Evolutionary conservation across 92 coral and sea anemone genomes (phyloP).

Genomic region (Actinostola sp.): DNA sequence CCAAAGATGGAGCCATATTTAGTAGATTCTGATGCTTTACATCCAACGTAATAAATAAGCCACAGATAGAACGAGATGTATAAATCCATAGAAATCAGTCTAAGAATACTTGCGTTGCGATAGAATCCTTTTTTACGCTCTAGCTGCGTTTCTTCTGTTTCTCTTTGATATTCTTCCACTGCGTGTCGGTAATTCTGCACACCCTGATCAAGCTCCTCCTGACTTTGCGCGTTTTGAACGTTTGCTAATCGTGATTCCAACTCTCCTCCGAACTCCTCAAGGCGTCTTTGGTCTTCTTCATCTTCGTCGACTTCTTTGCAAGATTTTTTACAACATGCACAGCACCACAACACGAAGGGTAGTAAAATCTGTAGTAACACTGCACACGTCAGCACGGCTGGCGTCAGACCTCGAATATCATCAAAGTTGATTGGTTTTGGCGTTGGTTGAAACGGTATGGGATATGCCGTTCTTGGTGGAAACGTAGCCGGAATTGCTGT

Average conservation of each 20-base stretch:
- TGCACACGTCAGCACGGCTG: slow-evolving; percentile 54
- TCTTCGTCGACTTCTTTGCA: slow-evolving; percentile 48
- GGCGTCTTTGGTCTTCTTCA: slow-evolving; percentile 46
- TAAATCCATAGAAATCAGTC: slow-evolving; percentile 67
- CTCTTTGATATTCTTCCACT: slow-evolving; percentile 45
- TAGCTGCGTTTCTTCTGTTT: slow-evolving; percentile 45
- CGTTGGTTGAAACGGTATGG: background rate
- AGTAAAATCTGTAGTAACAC: slow-evolving; percentile 50
- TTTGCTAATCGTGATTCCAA: slow-evolving; percentile 45
- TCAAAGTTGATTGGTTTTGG: slow-evolving; percentile 55
- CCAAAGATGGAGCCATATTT: slow-evolving; percentile 50
- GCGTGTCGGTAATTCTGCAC: slow-evolving; percentile 59
- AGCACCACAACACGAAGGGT: slow-evolving; percentile 43
- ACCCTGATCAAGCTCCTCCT: slow-evolving; percentile 57
- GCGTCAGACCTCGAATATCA: slow-evolving; percentile 57
- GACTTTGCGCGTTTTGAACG: slow-evolving; percentile 57
- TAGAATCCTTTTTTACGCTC: slow-evolving; percentile 60
- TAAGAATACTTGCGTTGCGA: slow-evolving; percentile 54
- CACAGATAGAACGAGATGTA: slow-evolving; percentile 70
- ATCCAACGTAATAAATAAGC: slow-evolving; percentile 56
- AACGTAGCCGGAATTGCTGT: background rate
- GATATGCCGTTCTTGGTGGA: too few species aligned
- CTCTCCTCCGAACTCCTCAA: slow-evolving; percentile 40
- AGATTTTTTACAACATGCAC: slow-evolving; percentile 36
- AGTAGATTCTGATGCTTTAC: slow-evolving; percentile 54